Base-by-base conservation (phyloP, 2,113 vertebrate genomes). In the Hypomesus transpacificus region DNA sequence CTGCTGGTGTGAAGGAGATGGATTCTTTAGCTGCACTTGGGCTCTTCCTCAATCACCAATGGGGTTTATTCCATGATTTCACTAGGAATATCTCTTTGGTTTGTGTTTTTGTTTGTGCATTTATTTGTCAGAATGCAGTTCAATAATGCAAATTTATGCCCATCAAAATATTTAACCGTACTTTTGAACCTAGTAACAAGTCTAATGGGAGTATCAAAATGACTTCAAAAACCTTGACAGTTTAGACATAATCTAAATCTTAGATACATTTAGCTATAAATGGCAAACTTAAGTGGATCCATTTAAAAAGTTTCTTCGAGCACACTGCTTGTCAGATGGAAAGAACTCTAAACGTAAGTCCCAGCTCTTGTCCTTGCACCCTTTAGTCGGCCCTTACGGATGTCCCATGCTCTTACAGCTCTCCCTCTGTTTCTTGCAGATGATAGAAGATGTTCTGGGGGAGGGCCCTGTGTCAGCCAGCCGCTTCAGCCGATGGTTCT, bases 391-490 rank as follows among this genome's bases (percentile, higher is more conserved):
- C 2, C 22, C 21, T 75, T 28, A 11, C 85, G 60, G 67, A 60
- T 26, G n/a, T 6, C 66, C 21, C 68, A 76, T 1, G 69, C 1
- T 85, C 17, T 82, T 75, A 75, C 62, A 67, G 18, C 6, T 66
- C 8, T 17, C 50, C 66, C 74, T 86, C 22, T 62, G 21, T 72
- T 46, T 46, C 50, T 80, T 89, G 31, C 79, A 98, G 97, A 98
- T 99, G 96, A 98, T 99, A 58, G 96, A 98, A 85, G 97, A 98
- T 59, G 96, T 99, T 75, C 90, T 99, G 71, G 96, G 95, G 66
- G 97, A 99, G 84, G 95, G 96, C 1, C 93, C 96, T 0, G 89
- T 87, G 22, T 94, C 95, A 4, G 94, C 96, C 57, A 98, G 96
- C 81, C 93, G 96, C 63, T 98, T 98, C 85, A 98, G 96, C 85